These are phyloP conservation scores for Sturnira hondurensis DNA, from an alignment of 2,113 vertebrate species.

Conservation along the genomic window DNA sequence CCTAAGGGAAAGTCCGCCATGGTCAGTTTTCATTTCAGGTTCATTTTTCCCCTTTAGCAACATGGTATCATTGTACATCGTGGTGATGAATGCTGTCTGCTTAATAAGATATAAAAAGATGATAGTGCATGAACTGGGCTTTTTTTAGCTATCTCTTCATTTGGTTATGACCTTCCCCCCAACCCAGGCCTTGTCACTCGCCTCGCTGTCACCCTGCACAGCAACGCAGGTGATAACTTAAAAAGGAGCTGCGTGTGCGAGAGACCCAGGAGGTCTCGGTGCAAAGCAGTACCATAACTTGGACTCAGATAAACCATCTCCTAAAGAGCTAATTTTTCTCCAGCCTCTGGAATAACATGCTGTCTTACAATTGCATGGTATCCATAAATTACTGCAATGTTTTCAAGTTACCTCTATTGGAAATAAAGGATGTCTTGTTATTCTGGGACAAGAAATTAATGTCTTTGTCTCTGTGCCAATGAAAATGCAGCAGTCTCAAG, in stretches of 20 bases:
- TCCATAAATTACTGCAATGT: constrained; percentile 65
- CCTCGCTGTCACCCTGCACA: background rate
- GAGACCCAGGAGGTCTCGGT: constrained; percentile 7
- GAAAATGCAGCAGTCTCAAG: background rate
- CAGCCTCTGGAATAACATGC: constrained; percentile 57
- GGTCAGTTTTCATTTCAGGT: background rate
- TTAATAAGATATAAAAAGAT: constrained; percentile 20
- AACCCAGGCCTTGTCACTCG: background rate
- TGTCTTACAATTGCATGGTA: constrained; percentile 35
- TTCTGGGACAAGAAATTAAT: constrained; percentile 48
- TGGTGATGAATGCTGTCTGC: background rate
- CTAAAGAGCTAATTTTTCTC: constrained; percentile 51
- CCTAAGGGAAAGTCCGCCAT: background rate
- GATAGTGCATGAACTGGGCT: background rate
- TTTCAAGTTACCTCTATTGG: constrained; percentile 54
- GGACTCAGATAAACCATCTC: constrained; percentile 65
- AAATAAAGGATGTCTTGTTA: constrained; percentile 55
- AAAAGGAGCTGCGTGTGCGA: constrained; percentile 46
- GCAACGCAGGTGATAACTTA: constrained; percentile 42
- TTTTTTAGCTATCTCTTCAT: background rate
- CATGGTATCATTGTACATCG: background rate
- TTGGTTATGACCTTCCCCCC: constrained; percentile 13
- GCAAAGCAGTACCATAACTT: constrained; percentile 52
- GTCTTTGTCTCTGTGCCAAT: constrained; percentile 37
- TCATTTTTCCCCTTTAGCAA: background rate